Conservation (phyloP, 1,140 invertebrate genomes). For the Saccostrea echinata region DNA sequence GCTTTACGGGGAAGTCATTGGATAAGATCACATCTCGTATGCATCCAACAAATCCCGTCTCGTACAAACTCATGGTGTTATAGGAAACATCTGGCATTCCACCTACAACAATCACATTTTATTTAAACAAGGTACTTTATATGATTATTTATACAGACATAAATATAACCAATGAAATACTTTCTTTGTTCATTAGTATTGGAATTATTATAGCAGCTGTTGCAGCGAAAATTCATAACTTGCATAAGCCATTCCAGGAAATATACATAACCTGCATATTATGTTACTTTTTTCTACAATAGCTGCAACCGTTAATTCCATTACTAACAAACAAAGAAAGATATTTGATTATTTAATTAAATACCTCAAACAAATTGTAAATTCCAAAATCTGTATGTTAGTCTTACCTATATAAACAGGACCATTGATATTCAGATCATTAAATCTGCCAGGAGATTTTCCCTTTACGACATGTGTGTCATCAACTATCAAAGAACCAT, state of each 20-base stretch:
- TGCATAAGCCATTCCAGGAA: too few species aligned
- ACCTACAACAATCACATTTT: conserved; percentile 79
- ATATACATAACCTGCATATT: too few species aligned
- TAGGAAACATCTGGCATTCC: conserved; percentile 88
- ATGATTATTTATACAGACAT: background rate
- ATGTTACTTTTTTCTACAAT: too few species aligned
- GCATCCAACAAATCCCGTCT: conserved; percentile 88
- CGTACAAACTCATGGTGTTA: conserved; percentile 85
- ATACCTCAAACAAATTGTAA: too few species aligned
- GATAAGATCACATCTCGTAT: conserved; percentile 89
- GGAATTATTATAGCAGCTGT: too few species aligned
- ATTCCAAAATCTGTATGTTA: background rate
- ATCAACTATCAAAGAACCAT: conserved; percentile 91
- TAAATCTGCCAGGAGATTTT: conserved; percentile 90
- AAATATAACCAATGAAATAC: too few species aligned
- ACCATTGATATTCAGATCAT: conserved; percentile 92
- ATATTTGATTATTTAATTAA: too few species aligned
- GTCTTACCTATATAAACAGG: conserved; percentile 90
- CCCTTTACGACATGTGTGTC: conserved; percentile 87
- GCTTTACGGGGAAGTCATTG: conserved; percentile 87
- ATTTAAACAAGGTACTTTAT: too few species aligned
- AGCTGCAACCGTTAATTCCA: too few species aligned
- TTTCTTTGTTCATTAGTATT: too few species aligned
- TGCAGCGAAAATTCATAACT: too few species aligned
- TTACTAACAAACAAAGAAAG: too few species aligned